A percentile compares a stretch with the other conserved stretches of the same genome.
phyloP scores from a whole-genome alignment of 2,113 vertebrate species.

The Regulus satrapa region DNA sequence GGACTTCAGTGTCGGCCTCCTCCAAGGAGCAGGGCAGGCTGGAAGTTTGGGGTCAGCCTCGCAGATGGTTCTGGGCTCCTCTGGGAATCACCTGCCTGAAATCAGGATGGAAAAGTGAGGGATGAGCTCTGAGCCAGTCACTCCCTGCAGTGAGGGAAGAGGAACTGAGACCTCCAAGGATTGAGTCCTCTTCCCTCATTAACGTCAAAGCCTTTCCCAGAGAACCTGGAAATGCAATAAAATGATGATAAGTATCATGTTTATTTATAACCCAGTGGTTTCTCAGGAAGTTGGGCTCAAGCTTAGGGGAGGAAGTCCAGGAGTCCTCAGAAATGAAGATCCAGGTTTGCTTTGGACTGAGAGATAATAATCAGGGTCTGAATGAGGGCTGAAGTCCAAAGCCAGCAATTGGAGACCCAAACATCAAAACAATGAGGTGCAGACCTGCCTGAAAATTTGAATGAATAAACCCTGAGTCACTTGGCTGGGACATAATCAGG shows the following conservation, averaged over 20 bases:
- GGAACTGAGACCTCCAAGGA: neutral
- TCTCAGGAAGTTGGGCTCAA: neutral
- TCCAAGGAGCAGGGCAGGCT: neutral
- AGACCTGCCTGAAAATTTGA: neutral
- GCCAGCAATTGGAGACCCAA: neutral
- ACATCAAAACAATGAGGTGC: neutral
- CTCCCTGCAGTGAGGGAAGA: neutral
- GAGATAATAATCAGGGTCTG: neutral
- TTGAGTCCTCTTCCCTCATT: neutral
- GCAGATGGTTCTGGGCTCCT: neutral
- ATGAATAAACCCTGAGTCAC: neutral
- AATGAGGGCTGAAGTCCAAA: neutral
- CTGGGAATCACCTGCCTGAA: neutral
- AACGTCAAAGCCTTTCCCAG: neutral
- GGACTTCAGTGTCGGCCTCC: neutral
- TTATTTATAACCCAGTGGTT: neutral
- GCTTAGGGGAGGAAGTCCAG: neutral
- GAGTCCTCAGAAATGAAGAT: neutral
- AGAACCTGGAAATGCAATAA: neutral
- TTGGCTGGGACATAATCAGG: neutral
- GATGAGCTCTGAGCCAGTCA: neutral
- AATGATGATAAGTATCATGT: neutral
- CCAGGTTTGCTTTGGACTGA: neutral
- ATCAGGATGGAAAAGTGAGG: neutral
- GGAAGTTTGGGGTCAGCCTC: neutral